Evolutionary conservation across 2,888 invertebrate species (phyloP).

Genomic region (Folsomia candida): DNA sequence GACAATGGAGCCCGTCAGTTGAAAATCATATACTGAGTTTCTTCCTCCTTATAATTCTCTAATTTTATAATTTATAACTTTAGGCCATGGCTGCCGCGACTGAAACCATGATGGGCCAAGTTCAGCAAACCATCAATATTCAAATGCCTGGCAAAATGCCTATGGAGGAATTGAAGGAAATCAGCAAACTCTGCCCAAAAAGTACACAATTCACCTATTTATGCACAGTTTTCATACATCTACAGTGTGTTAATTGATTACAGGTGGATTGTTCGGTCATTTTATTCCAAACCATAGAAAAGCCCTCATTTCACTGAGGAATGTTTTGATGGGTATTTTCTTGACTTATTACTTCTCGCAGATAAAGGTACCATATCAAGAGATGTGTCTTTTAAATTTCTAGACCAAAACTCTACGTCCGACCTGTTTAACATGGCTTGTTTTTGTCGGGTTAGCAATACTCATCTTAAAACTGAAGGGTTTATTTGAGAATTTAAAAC

Average conservation of each 20-base stretch:
- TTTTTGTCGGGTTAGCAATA: conserved; percentile 36
- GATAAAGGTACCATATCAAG: not conserved
- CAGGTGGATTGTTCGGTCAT: conserved; percentile 35
- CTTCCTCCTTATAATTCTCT: not conserved
- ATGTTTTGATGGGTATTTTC: conserved; percentile 38
- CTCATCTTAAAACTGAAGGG: too few species aligned
- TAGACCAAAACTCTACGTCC: conserved; percentile 23
- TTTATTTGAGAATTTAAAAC: too few species aligned
- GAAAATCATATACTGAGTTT: not conserved
- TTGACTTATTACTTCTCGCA: not conserved
- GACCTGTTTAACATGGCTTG: conserved; percentile 35
- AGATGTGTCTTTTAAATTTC: not conserved
- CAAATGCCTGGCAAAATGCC: conserved; percentile 27
- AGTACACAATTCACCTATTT: conserved; percentile 40
- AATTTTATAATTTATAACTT: not conserved
- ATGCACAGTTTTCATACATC: too few species aligned
- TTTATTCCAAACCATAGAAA: conserved; percentile 40
- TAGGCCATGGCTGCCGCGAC: not conserved
- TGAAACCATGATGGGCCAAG: conserved; percentile 4
- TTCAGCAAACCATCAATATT: not conserved
- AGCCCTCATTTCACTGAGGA: conserved; percentile 26
- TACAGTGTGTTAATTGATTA: too few species aligned
- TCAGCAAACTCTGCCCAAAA: conserved; percentile 31
- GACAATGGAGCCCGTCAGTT: conserved; percentile 6
- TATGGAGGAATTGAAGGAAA: conserved; percentile 1